Conservation (phyloP, 2,797 vertebrate genomes). For the Chelon auratus region DNA sequence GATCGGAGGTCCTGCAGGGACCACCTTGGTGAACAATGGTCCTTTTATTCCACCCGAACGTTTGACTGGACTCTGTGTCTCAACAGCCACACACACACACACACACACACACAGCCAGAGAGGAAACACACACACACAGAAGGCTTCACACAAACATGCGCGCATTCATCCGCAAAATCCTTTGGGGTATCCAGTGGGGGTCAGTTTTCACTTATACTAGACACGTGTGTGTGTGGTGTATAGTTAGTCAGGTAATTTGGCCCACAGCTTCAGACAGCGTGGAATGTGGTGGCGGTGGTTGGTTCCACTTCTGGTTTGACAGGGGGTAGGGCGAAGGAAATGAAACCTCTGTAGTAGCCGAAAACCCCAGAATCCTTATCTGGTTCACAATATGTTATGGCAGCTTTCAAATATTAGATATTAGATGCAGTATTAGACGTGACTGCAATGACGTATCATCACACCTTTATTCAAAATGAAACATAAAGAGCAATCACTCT, state of each 20-base stretch:
- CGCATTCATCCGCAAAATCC: conserved; percentile 62
- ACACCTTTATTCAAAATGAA: no score
- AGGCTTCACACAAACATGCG: conserved; percentile 32
- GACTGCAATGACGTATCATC: no score
- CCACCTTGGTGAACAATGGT: conserved; percentile 87
- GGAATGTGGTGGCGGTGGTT: conserved; percentile 62
- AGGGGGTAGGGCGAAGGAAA: conserved; percentile 46
- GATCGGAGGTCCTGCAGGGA: conserved; percentile 72
- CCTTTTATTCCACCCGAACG: conserved; percentile 78
- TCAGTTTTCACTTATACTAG: conserved; percentile 61
- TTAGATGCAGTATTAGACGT: neutral
- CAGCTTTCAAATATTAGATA: neutral
- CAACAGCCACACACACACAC: conserved; percentile 53
- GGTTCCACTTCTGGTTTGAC: conserved; percentile 45
- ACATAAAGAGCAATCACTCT: no score
- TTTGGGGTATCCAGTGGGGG: conserved; percentile 58
- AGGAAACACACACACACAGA: conserved; percentile 59
- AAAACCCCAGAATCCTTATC: neutral
- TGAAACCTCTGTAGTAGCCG: neutral
- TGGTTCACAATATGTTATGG: neutral
- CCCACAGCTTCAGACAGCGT: conserved; percentile 60
- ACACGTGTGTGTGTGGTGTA: conserved; percentile 41
- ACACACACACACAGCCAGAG: conserved; percentile 49
- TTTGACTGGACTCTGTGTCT: conserved; percentile 75
- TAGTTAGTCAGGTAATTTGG: conserved; percentile 70